Conservation (phyloP, 2,797 vertebrate genomes). For the Micromesistius poutassou region DNA sequence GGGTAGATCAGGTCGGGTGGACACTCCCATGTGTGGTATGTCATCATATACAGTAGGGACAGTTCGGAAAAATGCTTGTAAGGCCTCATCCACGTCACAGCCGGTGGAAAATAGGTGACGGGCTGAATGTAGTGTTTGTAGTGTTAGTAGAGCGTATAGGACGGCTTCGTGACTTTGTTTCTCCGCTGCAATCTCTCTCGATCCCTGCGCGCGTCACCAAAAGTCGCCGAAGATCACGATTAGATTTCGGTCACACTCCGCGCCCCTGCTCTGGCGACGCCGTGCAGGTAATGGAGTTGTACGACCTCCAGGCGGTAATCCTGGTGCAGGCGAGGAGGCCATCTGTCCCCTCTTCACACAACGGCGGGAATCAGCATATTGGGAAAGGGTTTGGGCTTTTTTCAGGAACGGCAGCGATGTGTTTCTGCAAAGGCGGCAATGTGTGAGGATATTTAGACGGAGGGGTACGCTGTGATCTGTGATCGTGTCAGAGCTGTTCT, state of each 20-base stretch:
- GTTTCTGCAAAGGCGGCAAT: constrained; percentile 26
- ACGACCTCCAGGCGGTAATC: neutral
- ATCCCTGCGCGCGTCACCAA: neutral
- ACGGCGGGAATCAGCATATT: constrained; percentile 40
- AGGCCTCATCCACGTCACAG: neutral
- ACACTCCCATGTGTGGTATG: neutral
- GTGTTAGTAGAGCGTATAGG: neutral
- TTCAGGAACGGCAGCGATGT: constrained; percentile 17
- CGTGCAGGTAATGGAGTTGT: neutral
- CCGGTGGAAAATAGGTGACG: neutral
- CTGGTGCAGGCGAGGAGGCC: constrained; percentile 5
- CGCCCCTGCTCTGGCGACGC: neutral
- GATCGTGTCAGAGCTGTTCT: constrained; percentile 32
- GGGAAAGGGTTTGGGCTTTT: neutral
- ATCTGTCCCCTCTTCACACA: constrained; percentile 45
- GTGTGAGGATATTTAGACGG: constrained; percentile 37
- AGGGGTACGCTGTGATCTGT: constrained; percentile 19
- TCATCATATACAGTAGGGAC: neutral
- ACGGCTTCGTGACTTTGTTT: neutral
- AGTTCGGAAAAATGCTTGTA: neutral
- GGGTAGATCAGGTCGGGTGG: too few relatives aligned
- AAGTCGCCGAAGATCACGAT: neutral
- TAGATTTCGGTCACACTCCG: neutral
- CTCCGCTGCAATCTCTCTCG: neutral
- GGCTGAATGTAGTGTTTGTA: neutral